phyloP scores from a whole-genome alignment of 2,113 vertebrate genomes.

The Perca schrenkii region DNA sequence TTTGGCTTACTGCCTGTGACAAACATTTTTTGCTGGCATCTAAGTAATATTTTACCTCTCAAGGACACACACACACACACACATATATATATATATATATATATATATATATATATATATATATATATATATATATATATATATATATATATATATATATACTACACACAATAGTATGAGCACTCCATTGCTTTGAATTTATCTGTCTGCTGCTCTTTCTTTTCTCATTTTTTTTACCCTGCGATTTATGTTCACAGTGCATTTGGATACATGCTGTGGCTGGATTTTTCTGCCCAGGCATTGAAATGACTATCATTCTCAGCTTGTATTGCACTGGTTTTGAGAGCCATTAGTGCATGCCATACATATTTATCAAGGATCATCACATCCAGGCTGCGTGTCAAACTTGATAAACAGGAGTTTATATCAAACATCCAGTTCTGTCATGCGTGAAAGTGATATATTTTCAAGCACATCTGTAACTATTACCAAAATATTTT shows the following conservation, averaged over 20 bases:
- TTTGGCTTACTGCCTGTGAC: constrained; percentile 21
- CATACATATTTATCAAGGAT: constrained; percentile 68
- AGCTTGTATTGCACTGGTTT: constrained; percentile 40
- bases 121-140: constrained; percentile 19
- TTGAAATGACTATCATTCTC: constrained; percentile 35
- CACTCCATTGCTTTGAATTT: constrained; percentile 46
- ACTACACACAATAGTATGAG: constrained; percentile 40
- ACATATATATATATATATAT: constrained; percentile 22
- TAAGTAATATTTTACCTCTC: constrained; percentile 53
- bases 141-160: constrained; percentile 20
- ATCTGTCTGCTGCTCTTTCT: constrained; percentile 51
- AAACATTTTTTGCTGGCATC: constrained; percentile 29
- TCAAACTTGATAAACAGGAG: constrained; percentile 60
- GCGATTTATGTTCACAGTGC: constrained; percentile 48
- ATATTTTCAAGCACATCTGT: constrained; percentile 55
- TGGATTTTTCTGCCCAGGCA: constrained; percentile 44
- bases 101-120: constrained; percentile 20
- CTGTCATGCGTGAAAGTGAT: constrained; percentile 53
- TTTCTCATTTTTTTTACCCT: not conserved
- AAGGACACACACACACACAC: not conserved
- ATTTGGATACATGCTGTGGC: constrained; percentile 48
- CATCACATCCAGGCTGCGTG: constrained; percentile 38
- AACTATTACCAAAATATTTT: constrained; percentile 49
- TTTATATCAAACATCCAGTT: constrained; percentile 59
- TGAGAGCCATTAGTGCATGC: constrained; percentile 53